These are phyloP conservation scores for Zenarchopterus dispar DNA, from an alignment of 2,797 vertebrate genomes.

Conservation along the genomic window DNA sequence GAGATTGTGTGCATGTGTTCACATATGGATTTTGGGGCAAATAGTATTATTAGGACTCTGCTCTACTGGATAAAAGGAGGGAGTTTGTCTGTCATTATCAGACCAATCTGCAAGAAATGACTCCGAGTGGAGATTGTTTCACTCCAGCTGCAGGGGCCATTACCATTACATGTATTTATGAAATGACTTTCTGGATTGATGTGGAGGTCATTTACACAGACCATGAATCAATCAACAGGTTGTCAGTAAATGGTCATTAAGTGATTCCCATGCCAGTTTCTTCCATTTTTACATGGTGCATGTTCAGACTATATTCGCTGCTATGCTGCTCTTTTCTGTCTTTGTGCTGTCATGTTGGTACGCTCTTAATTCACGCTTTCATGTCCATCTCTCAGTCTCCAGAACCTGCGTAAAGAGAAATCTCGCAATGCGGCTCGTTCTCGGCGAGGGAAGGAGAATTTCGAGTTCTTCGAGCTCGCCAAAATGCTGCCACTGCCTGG, in stretches of 20 bases:
- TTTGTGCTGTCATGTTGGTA: conserved; percentile 18
- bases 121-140: conserved; percentile 71
- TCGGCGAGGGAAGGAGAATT: conserved; percentile 91
- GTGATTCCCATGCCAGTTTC: conserved; percentile 13
- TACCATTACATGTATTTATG: conserved; percentile 62
- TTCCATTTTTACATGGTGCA: conserved; percentile 8
- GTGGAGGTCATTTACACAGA: conserved; percentile 48
- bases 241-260: conserved; percentile 46
- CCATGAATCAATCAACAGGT: conserved; percentile 66
- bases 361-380: background rate
- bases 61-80: conserved; percentile 62
- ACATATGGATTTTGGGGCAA: conserved; percentile 75
- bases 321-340: conserved; percentile 7
- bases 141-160: conserved; percentile 61
- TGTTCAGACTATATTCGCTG: conserved; percentile 14
- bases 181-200: conserved; percentile 62
- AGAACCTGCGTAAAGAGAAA: conserved; percentile 92
- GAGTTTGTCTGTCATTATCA: conserved; percentile 76
- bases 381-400: conserved; percentile 77
- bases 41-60: conserved; percentile 74
- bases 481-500: conserved; percentile 91
- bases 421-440: conserved; percentile 92
- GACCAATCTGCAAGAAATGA: conserved; percentile 61
- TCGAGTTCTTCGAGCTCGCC: conserved; percentile 93
- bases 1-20: conserved; percentile 56